Conservation (phyloP, 2,888 invertebrate genomes). For the Corbicula japonica region DNA sequence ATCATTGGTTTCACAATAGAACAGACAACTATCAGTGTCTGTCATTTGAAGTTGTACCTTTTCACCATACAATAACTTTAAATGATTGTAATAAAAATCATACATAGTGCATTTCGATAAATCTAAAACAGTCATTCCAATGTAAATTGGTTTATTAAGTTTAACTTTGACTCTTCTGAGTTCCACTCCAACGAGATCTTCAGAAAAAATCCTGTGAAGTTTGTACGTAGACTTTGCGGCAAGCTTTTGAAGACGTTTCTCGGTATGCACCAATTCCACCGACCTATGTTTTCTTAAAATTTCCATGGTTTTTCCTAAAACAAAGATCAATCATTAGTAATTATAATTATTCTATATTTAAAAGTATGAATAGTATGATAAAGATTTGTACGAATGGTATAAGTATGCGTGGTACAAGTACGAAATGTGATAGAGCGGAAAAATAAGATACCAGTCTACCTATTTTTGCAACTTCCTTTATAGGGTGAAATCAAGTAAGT, state of each 20-base stretch:
- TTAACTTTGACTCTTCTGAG: constrained; percentile 58
- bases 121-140: constrained; percentile 85
- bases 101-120: constrained; percentile 85
- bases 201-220: constrained; percentile 77
- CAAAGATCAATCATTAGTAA: constrained; percentile 22
- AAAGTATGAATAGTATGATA: neutral
- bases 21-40: constrained; percentile 39
- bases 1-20: constrained; percentile 33
- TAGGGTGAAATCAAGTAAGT: no score
- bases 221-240: constrained; percentile 57
- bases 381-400: neutral
- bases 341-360: neutral
- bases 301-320: constrained; percentile 86
- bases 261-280: constrained; percentile 69
- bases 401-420: neutral
- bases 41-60: constrained; percentile 40
- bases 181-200: constrained; percentile 84
- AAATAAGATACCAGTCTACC: no score
- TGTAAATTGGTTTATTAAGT: constrained; percentile 85
- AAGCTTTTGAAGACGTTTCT: constrained; percentile 35
- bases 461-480: no score
- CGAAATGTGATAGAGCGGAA: no score
- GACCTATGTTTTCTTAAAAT: constrained; percentile 84
- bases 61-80: constrained; percentile 74
- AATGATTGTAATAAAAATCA: constrained; percentile 81